These are phyloP conservation scores for Catharus ustulatus DNA, from an alignment of 2,797 vertebrate genomes.

Conservation along the genomic window DNA sequence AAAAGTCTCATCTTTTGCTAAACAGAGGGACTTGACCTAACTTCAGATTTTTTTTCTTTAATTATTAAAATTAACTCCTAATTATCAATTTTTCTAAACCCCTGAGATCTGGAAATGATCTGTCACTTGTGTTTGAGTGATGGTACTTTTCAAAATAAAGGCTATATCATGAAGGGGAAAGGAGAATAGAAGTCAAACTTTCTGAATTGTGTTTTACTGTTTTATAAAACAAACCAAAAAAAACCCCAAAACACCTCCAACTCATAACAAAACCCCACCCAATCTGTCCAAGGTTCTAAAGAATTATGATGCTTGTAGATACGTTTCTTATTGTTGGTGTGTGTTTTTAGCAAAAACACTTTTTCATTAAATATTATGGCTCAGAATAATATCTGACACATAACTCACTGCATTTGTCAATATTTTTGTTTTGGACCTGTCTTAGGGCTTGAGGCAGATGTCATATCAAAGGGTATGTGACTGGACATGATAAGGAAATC, in stretches of 20 bases:
- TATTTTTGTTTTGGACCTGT: background rate
- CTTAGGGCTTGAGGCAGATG: background rate
- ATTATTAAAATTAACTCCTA: background rate
- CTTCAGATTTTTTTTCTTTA: background rate
- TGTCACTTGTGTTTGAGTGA: background rate
- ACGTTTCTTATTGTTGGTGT: background rate
- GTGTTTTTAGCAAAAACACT: background rate
- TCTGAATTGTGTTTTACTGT: background rate
- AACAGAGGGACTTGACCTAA: background rate
- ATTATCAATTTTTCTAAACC: background rate
- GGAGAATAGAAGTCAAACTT: background rate
- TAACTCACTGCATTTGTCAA: background rate
- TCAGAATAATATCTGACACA: background rate
- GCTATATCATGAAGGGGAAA: accelerated
- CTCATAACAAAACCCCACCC: background rate
- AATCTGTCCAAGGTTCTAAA: background rate
- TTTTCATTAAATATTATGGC: background rate
- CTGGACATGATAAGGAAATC: background rate
- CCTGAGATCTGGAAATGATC: background rate
- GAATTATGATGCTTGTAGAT: background rate
- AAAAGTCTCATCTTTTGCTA: background rate
- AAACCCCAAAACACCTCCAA: accelerated
- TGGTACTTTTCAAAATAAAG: background rate
- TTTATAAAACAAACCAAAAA: background rate
- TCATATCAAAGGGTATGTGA: background rate